These are phyloP conservation scores for Boleophthalmus pectinirostris DNA, from an alignment of 2,113 vertebrate genomes.

Conservation along the genomic window DNA sequence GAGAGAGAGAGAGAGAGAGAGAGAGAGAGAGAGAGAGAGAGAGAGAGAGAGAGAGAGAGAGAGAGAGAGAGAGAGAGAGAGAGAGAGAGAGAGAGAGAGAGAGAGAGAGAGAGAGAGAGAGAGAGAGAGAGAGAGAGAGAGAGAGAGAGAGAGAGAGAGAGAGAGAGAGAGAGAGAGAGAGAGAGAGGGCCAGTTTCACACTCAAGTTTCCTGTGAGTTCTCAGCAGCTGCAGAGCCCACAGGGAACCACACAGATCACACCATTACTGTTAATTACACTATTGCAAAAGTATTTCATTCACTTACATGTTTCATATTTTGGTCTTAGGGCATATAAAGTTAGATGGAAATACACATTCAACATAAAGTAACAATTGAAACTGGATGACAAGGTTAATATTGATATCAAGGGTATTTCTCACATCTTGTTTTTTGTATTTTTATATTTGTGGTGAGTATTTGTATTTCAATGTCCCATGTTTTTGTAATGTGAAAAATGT, in stretches of 20 bases:
- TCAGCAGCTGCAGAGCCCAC: conserved; percentile 56
- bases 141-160: conserved; percentile 28
- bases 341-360: neutral
- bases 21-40: neutral
- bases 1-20: conserved; percentile 35
- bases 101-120: conserved; percentile 9
- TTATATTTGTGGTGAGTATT: too few relatives aligned
- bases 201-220: conserved; percentile 70
- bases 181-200: conserved; percentile 61
- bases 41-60: conserved; percentile 35
- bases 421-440: neutral
- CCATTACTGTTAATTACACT: conserved; percentile 16
- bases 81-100: conserved; percentile 26
- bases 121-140: conserved; percentile 8
- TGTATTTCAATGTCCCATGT: too few relatives aligned
- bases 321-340: neutral
- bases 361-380: neutral
- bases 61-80: too few relatives aligned
- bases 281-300: neutral
- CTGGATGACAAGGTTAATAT: neutral
- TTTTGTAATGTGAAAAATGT: too few relatives aligned
- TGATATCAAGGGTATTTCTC: neutral
- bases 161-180: neutral
- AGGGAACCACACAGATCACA: conserved; percentile 8
- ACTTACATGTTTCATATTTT: neutral